Evolutionary conservation across 2,113 vertebrate species (phyloP).

Genomic region (Periophthalmodon schlosseri): DNA sequence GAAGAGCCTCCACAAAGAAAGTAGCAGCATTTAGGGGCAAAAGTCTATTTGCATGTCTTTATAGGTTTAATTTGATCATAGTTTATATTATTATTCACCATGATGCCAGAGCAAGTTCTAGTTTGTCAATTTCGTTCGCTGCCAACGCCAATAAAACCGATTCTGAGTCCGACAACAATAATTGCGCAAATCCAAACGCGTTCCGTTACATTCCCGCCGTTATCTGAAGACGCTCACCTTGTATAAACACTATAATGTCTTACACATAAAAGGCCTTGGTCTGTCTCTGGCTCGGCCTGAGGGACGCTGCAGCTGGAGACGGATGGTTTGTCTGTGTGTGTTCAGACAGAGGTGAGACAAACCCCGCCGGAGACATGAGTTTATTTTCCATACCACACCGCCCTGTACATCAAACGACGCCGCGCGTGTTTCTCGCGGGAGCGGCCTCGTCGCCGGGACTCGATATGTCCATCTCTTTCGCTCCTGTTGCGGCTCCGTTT

Average conservation of each 20-base stretch:
- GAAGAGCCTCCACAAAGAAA: no score
- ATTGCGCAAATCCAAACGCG: neutral
- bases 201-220: neutral
- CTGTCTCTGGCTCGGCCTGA: neutral
- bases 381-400: slow-evolving; percentile 37
- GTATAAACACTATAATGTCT: neutral
- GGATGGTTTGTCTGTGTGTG: slow-evolving; percentile 43
- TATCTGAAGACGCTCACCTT: neutral
- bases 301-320: slow-evolving; percentile 29
- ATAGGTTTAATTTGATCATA: no score
- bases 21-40: no score
- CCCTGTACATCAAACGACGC: slow-evolving; percentile 41
- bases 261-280: slow-evolving; percentile 24
- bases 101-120: no score
- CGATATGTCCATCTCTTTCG: slow-evolving; percentile 14
- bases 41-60: no score
- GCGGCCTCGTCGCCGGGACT: slow-evolving; percentile 28
- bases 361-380: slow-evolving; percentile 38
- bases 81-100: no score
- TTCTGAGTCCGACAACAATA: neutral
- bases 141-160: no score
- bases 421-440: slow-evolving; percentile 35
- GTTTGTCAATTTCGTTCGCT: no score
- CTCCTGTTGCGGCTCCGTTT: slow-evolving; percentile 36
- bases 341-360: slow-evolving; percentile 67